Conservation (phyloP, 2,888 invertebrate genomes). For the Watsonalla cultraria region DNA sequence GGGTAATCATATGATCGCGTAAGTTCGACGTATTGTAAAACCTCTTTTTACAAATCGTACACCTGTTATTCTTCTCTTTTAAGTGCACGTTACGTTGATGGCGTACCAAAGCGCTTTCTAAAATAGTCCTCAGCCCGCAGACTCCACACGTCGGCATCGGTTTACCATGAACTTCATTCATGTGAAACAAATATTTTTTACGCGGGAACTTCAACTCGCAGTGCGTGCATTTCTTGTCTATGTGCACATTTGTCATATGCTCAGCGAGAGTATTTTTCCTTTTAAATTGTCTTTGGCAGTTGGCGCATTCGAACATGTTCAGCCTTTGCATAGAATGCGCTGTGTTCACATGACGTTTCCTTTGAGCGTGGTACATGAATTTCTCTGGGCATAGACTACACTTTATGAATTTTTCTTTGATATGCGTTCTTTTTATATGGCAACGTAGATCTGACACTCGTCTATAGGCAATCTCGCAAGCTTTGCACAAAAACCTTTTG, state of each 20-base stretch:
- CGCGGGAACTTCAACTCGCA: constrained; percentile 19
- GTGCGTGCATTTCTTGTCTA: constrained; percentile 18
- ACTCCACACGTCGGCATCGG: constrained; percentile 33
- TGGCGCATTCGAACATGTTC: constrained; percentile 16
- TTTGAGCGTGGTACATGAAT: constrained; percentile 30
- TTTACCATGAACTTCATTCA: constrained; percentile 27
- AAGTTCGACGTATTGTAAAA: constrained; percentile 27
- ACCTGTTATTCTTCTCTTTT: constrained; percentile 25
- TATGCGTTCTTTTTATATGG: constrained; percentile 22
- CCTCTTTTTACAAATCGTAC: constrained; percentile 27
- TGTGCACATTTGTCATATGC: constrained; percentile 24
- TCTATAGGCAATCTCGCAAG: constrained; percentile 23
- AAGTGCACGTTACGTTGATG: constrained; percentile 33
- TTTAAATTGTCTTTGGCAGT: constrained; percentile 22
- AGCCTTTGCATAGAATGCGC: constrained; percentile 11
- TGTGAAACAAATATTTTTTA: constrained; percentile 19
- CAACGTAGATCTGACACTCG: constrained; percentile 25
- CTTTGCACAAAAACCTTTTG: constrained; percentile 24
- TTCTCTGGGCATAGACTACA: constrained; percentile 23
- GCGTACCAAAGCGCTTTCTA: constrained; percentile 16
- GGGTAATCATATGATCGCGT: constrained; percentile 29
- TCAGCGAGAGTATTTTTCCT: constrained; percentile 28
- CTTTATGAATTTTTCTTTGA: constrained; percentile 26
- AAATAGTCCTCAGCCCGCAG: constrained; percentile 19
- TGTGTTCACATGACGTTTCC: constrained; percentile 14